phyloP scores from a whole-genome alignment of 2,113 vertebrate genomes.

The Cyphomyrus plagiostoma region DNA sequence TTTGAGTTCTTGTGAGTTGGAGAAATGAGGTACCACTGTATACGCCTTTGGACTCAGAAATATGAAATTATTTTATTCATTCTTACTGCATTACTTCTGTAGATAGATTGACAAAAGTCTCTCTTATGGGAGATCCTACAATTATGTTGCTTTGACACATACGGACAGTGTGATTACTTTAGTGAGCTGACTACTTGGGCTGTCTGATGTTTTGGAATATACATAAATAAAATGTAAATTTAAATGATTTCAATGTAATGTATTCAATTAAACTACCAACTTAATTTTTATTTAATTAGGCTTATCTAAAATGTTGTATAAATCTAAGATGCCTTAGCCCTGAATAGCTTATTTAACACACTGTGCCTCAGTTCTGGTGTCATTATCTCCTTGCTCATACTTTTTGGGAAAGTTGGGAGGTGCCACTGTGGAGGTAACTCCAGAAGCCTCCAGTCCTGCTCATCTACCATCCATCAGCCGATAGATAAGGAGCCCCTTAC shows the following conservation, averaged over 20 bases:
- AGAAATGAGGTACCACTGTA: no score
- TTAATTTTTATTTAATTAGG: not conserved
- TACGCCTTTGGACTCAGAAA: not conserved
- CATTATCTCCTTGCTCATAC: not conserved
- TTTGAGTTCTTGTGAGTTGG: no score
- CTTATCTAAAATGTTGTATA: not conserved
- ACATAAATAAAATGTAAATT: not conserved
- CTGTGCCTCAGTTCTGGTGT: not conserved
- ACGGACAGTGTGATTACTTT: not conserved
- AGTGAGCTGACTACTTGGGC: not conserved
- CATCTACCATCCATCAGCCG: not conserved
- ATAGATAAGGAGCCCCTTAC: not conserved
- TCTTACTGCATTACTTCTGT: not conserved
- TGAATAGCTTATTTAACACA: not conserved
- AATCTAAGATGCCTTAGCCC: not conserved
- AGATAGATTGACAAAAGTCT: not conserved
- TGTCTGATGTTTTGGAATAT: not conserved
- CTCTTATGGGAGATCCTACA: not conserved
- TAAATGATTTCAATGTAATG: not conserved
- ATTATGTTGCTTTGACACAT: not conserved
- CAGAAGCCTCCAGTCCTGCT: not conserved
- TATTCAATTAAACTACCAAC: not conserved
- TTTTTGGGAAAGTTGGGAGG: not conserved
- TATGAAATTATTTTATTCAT: not conserved
- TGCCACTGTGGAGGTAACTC: not conserved